Base-by-base conservation (phyloP, 2,113 vertebrate genomes). In the Gymnobelideus leadbeateri region DNA sequence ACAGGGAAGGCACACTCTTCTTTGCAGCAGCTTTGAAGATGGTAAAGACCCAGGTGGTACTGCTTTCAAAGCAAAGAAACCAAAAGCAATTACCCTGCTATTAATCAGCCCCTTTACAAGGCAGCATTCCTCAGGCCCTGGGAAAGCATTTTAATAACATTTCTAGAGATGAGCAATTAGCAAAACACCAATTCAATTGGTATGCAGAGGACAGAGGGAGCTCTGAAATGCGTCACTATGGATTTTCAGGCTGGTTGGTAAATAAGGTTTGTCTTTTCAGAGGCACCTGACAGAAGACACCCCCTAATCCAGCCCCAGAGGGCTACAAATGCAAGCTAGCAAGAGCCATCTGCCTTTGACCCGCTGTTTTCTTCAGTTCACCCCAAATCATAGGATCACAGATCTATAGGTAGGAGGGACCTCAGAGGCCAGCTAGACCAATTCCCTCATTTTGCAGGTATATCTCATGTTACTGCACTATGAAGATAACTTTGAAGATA, bases 21-120 rank as follows among this genome's bases (percentile, higher is more conserved):
- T 52, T 91, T 95, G 96, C 91, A 93, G 91, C 77, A 89, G 92
- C 92, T 95, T 7, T 1, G 7, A 28, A 8, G 0, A 0, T 89
- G 95, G 91, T 95, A 52, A 98, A 96, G 57, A 95, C 92, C 96
- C 97, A 97, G 46, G 97, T 91, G 94, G 91, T 91, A 68, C 46
- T 93, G 96, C 94, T 95, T 96, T 95, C 96, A 94, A 96, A 97
- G 90, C 96, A 91, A 96, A 55, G 92, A 89, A 96, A 91, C 47
- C 19, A 51, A 47, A 1, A 37, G 96, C 95, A 96, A 97, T 98
- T 96, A 91, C 95, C 77, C 61, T 12, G 47, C 91, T 89, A 92
- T 97, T 95, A 91, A 97, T 96, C 96, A 96, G 43, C 52, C 10
- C 26, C 89, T 25, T 92, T 91, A 21, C 90, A 51, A 92, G 95